A percentile compares a stretch with the other conserved stretches of the same genome.
These are phyloP conservation scores for Stegodyphus mimosarum DNA, from an alignment of 1,140 invertebrate genomes.

Conservation along the genomic window DNA sequence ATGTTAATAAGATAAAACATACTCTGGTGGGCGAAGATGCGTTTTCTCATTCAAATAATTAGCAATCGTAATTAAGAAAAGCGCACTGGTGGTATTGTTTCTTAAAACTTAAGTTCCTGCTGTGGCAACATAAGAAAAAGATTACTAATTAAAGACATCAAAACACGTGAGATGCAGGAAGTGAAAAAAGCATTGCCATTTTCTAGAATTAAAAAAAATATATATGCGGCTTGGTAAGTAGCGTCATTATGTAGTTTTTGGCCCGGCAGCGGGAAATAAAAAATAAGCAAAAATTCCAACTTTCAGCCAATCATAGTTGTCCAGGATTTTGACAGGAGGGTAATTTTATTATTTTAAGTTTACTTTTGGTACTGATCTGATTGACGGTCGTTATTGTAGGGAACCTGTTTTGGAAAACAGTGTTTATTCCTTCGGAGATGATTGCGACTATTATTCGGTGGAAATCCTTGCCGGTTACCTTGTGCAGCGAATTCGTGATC, in stretches of 20 bases:
- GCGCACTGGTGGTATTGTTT: too few relatives aligned
- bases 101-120: too few relatives aligned
- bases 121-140: background rate
- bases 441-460: too few relatives aligned
- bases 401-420: background rate
- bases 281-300: background rate
- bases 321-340: constrained; percentile 2
- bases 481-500: too few relatives aligned
- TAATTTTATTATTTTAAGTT: constrained; percentile 14
- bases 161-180: background rate
- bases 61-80: too few relatives aligned
- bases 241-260: background rate
- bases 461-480: too few relatives aligned
- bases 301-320: background rate
- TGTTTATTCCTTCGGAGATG: too few relatives aligned
- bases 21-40: too few relatives aligned
- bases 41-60: too few relatives aligned
- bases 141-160: background rate
- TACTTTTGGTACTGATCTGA: background rate
- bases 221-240: background rate
- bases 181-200: background rate
- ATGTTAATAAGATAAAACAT: too few relatives aligned
- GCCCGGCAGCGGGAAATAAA: background rate
- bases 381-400: constrained; percentile 5
- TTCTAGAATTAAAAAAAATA: background rate